Evolutionary conservation across 1,140 invertebrate species (phyloP), one percentile per base, ranked within the genome.

Genomic region (Drosophila suzukii): DNA sequence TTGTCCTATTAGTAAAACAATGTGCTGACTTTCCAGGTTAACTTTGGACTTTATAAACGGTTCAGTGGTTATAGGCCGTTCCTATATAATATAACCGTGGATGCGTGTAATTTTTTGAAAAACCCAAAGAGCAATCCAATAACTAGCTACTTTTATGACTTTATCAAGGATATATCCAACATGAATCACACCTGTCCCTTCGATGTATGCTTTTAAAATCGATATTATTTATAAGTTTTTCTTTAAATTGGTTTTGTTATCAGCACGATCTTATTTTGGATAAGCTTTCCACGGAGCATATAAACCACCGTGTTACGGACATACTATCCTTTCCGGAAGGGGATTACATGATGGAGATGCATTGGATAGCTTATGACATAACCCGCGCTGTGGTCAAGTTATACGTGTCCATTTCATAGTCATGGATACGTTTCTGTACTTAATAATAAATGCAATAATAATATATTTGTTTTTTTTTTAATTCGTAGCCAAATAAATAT

Each of bases 1-100:
- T 12, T 41, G 5, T 3, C 5, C 7, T 10, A 8, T 10, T 4
- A 44, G 8, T 17, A 3, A 17, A 1, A 20, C 7, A 7, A 6
- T 6, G 15, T 50, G 0, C 27, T 24, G 3, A 44, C 4, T 13
- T 34, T 43, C 13, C n/a, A 73, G 11, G 10, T 53, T 8, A 57
- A 54, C 6, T 4, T 73, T 6, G 46, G 13, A 12, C 6, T 73
- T 0, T 59, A 56, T n/a, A 51, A 73, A 17, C 49, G 65, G 2
- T 13, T n/a, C 1, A 73, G 15, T 60, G 70, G 55, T 3, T 73
- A 73, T 30, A 51, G 20, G 6, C 65, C 70, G 3, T 73, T 73
- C 8, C 30, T 74, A 0, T 74, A 71, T 15, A 71, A 71, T 34
- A 1, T 71, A 0, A 49, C 56, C 0, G 0, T 71, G 0, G 41